Evolutionary conservation across 2,797 vertebrate species (phyloP).

Genomic region (Hybognathus amarus): DNA sequence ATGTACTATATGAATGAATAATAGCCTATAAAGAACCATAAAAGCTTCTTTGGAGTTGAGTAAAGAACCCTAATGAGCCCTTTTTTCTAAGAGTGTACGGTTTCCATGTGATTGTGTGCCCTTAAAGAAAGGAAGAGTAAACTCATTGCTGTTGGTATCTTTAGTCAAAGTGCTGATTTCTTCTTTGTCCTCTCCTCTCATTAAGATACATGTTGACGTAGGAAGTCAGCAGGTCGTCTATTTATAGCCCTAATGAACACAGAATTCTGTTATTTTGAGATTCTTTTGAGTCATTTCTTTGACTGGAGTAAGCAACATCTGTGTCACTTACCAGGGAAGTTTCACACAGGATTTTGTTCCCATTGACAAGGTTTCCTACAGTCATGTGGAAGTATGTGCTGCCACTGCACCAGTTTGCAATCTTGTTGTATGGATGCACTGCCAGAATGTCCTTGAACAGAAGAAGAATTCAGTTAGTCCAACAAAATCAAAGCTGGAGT

Average conservation of each 20-base stretch:
- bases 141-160: background rate
- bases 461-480: conserved; percentile 35
- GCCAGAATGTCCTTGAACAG: conserved; percentile 83
- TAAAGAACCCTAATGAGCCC: no score
- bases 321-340: conserved; percentile 90
- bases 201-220: conserved; percentile 85
- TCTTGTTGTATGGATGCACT: conserved; percentile 88
- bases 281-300: background rate
- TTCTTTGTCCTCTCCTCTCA: conserved; percentile 72
- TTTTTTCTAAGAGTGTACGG: background rate
- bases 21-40: no score
- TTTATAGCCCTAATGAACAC: conserved; percentile 89
- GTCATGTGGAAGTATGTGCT: conserved; percentile 98
- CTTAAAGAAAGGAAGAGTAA: background rate
- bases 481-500: conserved; percentile 1
- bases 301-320: background rate
- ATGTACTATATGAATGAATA: no score
- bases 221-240: conserved; percentile 95
- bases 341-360: conserved; percentile 92
- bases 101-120: background rate
- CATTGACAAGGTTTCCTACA: conserved; percentile 86
- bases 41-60: no score
- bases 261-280: conserved; percentile 3
- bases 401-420: conserved; percentile 96
- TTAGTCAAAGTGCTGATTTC: conserved; percentile 68